A percentile compares a stretch with the other conserved stretches of the same genome.
phyloP scores from a whole-genome alignment of 2,797 vertebrate species.

The Peromyscus eremicus region DNA sequence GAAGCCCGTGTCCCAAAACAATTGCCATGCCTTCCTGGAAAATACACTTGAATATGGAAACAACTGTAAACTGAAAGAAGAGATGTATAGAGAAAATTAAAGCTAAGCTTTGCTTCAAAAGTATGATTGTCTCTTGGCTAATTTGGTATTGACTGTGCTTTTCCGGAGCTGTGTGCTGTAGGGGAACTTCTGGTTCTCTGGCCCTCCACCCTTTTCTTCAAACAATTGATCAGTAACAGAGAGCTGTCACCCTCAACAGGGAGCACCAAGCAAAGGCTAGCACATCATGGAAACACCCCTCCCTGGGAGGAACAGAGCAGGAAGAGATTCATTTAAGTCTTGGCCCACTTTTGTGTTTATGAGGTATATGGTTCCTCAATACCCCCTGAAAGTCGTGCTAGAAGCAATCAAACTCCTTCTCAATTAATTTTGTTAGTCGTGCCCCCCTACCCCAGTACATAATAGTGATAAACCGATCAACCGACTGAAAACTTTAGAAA shows the following conservation, averaged over 20 bases:
- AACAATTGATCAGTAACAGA: not conserved
- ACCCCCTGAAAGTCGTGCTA: not conserved
- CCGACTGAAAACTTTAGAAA: constrained; percentile 38
- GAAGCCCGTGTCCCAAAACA: not conserved
- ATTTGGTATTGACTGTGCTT: not conserved
- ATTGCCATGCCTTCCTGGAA: not conserved
- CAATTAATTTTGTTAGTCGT: not conserved
- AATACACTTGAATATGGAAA: constrained; percentile 10
- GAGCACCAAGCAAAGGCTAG: not conserved
- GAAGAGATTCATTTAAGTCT: not conserved
- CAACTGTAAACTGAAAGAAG: not conserved
- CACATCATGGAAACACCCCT: not conserved
- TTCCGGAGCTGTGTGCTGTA: not conserved
- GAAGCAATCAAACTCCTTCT: not conserved
- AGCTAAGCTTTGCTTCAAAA: not conserved
- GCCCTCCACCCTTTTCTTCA: not conserved
- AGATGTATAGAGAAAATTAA: not conserved
- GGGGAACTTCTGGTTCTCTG: not conserved
- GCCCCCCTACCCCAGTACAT: not conserved
- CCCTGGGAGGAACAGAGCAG: not conserved
- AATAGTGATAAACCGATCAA: constrained; percentile 47
- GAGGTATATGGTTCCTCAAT: not conserved
- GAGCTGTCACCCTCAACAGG: not conserved
- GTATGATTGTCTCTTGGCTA: not conserved
- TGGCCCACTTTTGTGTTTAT: constrained; percentile 19